Conservation (phyloP, 2,113 vertebrate genomes). For the Chauna torquata region DNA sequence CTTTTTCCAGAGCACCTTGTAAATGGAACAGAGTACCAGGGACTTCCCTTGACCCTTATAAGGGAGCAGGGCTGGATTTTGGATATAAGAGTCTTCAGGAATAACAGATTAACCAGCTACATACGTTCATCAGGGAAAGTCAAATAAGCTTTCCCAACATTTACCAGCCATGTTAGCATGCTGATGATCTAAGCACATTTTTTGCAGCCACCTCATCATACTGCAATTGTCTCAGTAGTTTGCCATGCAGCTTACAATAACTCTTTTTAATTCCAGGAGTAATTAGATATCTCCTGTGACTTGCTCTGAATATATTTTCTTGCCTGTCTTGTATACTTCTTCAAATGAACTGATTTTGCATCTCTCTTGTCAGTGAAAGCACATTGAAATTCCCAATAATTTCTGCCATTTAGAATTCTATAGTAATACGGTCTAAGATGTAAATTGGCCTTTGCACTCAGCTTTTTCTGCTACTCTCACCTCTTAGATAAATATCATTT, state of each 20-base stretch:
- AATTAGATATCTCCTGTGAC: background rate
- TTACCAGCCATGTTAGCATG: background rate
- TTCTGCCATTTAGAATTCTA: background rate
- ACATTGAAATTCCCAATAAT: background rate
- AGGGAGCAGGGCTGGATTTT: background rate
- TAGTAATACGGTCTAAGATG: background rate
- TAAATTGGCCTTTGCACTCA: background rate
- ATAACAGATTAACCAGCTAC: background rate
- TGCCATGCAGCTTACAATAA: background rate
- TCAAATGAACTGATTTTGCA: background rate
- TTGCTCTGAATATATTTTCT: background rate
- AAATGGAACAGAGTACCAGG: background rate
- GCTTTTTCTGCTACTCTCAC: background rate
- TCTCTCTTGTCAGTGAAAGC: background rate
- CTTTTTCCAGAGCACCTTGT: background rate
- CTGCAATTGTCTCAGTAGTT: background rate
- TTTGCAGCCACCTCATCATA: background rate
- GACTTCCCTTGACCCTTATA: background rate
- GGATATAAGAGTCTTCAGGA: background rate
- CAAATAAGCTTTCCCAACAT: background rate
- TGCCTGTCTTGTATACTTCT: background rate
- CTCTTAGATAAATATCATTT: background rate
- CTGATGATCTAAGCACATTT: background rate
- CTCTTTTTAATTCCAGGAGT: background rate
- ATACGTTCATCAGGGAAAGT: background rate